Evolutionary conservation across 64 coral and sea anemone species (phyloP).

Genomic region (Dendronephthya gigantea): DNA sequence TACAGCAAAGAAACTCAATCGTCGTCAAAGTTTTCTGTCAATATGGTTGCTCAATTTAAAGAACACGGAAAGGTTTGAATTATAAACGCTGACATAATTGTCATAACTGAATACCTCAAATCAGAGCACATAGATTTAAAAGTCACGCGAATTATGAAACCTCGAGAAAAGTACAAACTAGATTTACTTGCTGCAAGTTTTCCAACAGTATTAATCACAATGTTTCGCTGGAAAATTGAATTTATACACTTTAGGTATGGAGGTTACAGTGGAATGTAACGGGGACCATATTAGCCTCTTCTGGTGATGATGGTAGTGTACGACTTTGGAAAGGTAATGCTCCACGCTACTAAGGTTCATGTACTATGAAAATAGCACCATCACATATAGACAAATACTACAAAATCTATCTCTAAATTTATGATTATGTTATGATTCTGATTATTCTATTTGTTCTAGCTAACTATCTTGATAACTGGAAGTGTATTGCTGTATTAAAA

Average conservation of each 20-base stretch:
- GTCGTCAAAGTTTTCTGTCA: slow-evolving; percentile 51
- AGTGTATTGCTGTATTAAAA: slow-evolving; percentile 73
- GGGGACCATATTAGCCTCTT: slow-evolving; percentile 90
- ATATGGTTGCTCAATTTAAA: slow-evolving; percentile 55
- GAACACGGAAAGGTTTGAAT: slow-evolving; percentile 44
- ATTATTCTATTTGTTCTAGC: slow-evolving; percentile 37
- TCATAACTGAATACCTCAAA: too few species aligned
- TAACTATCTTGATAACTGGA: slow-evolving; percentile 97
- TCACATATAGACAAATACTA: too few species aligned
- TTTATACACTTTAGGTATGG: slow-evolving; percentile 56
- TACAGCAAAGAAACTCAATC: slow-evolving; percentile 37
- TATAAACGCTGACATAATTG: slow-evolving; percentile 44
- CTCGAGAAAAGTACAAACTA: too few species aligned
- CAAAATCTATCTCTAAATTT: not conserved
- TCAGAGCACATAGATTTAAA: too few species aligned
- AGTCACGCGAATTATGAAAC: too few species aligned
- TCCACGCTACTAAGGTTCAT: not conserved
- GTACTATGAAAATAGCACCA: too few species aligned
- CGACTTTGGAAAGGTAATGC: slow-evolving; percentile 85
- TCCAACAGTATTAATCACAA: too few species aligned
- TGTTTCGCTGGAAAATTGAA: too few species aligned
- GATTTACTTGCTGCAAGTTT: too few species aligned
- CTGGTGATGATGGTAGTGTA: slow-evolving; percentile 94
- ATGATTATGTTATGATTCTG: not conserved
- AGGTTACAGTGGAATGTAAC: slow-evolving; percentile 92